Percentiles rank a stretch among this genome's conserved stretches.
Conservation (phyloP, 2,888 invertebrate species). For the Cosmopolites sordidus region DNA sequence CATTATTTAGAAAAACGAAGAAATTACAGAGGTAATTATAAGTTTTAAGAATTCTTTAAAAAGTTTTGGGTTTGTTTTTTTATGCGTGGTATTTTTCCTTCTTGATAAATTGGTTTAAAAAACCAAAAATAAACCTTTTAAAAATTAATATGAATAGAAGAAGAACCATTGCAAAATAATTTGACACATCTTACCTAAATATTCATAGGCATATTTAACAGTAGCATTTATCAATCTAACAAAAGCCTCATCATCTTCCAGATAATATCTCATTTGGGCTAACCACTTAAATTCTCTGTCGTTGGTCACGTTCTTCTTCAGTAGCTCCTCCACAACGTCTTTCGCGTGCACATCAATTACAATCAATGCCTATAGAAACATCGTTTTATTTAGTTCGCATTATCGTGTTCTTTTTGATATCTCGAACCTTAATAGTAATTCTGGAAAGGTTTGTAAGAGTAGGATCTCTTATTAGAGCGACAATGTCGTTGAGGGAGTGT, state of each 20-base stretch:
- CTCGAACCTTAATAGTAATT: conserved; percentile 62
- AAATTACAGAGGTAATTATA: no score
- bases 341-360: conserved; percentile 83
- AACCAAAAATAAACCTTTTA: no score
- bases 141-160: no score
- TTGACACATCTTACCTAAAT: conserved; percentile 53
- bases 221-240: conserved; percentile 77
- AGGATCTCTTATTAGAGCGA: conserved; percentile 67
- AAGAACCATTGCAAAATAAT: no score
- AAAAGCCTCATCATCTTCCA: conserved; percentile 60
- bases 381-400: no score
- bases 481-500: conserved; percentile 68
- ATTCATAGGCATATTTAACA: conserved; percentile 78
- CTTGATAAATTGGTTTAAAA: no score
- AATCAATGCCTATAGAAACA: conserved; percentile 60
- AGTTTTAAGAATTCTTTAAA: no score
- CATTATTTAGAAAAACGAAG: no score
- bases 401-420: no score
- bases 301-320: conserved; percentile 59
- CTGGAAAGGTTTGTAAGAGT: conserved; percentile 66
- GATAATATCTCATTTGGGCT: conserved; percentile 72
- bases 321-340: conserved; percentile 69
- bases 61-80: no score
- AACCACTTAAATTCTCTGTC: conserved; percentile 83
- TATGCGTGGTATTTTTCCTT: no score